A percentile compares a stretch with the other conserved stretches of the same genome.
Conservation (phyloP, 2,888 invertebrate genomes). For the Margaritifera margaritifera region DNA sequence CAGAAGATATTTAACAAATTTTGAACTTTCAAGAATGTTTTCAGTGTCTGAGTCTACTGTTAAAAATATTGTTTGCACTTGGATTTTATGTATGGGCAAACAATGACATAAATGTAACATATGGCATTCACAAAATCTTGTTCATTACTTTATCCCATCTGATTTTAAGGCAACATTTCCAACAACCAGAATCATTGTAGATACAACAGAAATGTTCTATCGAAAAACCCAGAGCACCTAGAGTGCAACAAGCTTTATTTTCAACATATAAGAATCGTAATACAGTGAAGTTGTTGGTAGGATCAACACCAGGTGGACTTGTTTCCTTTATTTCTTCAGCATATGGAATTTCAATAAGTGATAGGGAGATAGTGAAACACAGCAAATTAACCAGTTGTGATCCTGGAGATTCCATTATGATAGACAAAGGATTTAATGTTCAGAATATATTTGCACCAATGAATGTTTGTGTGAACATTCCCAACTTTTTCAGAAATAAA, state of each 20-base stretch:
- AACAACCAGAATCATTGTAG: conserved; percentile 39
- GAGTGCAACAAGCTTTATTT: conserved; percentile 29
- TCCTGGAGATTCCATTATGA: conserved; percentile 32
- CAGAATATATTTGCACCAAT: conserved; percentile 32
- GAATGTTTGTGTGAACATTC: conserved; percentile 35
- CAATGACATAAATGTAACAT: conserved; percentile 36
- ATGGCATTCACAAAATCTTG: conserved; percentile 34
- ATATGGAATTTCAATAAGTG: conserved; percentile 40
- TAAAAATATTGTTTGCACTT: conserved; percentile 33
- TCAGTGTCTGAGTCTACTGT: conserved; percentile 28
- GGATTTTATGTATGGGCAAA: conserved; percentile 35
- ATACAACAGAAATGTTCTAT: conserved; percentile 47
- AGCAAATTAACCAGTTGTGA: conserved; percentile 24
- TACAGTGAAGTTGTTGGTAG: conserved; percentile 31
- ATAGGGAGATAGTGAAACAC: conserved; percentile 41
- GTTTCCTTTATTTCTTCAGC: too few relatives aligned
- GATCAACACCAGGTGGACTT: conserved; percentile 36
- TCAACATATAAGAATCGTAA: conserved; percentile 28
- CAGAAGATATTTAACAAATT: conserved; percentile 17
- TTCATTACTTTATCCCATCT: conserved; percentile 33
- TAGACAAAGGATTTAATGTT: conserved; percentile 42
- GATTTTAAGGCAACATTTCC: conserved; percentile 39
- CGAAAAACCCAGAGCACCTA: conserved; percentile 27
- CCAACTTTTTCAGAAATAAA: conserved; percentile 35
- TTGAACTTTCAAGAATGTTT: too few relatives aligned